These are phyloP conservation scores for Dugesia japonica DNA, from an alignment of 2,888 invertebrate species.

Conservation along the genomic window DNA sequence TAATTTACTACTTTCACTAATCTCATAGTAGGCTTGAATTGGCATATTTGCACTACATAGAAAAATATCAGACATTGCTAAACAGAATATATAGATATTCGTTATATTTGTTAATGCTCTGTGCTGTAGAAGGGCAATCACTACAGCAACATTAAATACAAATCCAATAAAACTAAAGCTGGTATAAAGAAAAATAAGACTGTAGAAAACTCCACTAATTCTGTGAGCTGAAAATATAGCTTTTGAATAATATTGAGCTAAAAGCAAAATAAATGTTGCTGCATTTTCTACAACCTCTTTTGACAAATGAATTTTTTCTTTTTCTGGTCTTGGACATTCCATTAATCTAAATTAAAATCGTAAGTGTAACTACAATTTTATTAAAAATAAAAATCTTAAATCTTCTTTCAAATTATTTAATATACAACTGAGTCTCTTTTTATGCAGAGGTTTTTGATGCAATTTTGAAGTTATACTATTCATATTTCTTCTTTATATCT, in stretches of 20 bases:
- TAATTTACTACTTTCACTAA: background rate
- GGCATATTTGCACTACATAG: constrained; percentile 34
- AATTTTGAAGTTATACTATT: no score
- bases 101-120: constrained; percentile 34
- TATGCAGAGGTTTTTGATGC: no score
- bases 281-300: background rate
- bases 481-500: no score
- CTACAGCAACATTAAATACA: constrained; percentile 31
- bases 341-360: background rate
- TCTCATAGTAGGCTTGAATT: constrained; percentile 32
- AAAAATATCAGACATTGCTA: constrained; percentile 34
- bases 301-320: background rate
- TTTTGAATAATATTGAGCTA: background rate
- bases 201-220: background rate
- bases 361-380: no score
- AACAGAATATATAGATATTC: constrained; percentile 33
- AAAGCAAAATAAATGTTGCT: background rate
- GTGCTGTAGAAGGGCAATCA: constrained; percentile 25
- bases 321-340: background rate
- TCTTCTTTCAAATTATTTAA: no score
- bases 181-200: background rate
- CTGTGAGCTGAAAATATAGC: background rate
- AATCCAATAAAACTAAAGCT: constrained; percentile 29
- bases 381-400: no score
- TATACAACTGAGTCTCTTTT: no score